Base-by-base conservation (phyloP, 2,113 vertebrate species). In the Microcebus lehilahytsara region DNA sequence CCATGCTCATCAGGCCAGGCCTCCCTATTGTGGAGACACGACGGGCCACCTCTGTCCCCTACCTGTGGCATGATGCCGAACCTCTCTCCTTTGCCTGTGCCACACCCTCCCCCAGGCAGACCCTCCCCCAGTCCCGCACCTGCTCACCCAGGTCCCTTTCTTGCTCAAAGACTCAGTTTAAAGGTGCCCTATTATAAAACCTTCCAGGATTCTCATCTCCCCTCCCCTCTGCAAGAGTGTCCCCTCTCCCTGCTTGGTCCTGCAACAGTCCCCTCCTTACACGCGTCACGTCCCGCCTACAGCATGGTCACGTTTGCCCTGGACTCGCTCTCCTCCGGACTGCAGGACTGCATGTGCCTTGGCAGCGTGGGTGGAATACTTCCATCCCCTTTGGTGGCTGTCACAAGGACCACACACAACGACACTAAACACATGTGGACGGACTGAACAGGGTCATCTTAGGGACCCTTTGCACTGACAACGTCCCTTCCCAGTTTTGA, bases 1-100 rank as follows among this genome's bases (percentile, higher is more conserved):
- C 17, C 60, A 30, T 1, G 22, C 14, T 20, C 19, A 42, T n/a
- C 22, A 74, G 84, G 16, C 19, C 30, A 3, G n/a, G 23, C 25
- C 34, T 53, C 60, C 78, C 49, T 42, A 25, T 2, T 8, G 10
- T 9, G 2, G 0, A 37, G 49, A 37, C 11, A 12, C 16, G 6
- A 2, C 0, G 40, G 51, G 3, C 7, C 60, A 22, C 0, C 74
- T 71, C 60, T 13, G 66, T 56, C 72, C 60, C 56, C 37, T 4
- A 1, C 17, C 23, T 34, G 0, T 22, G 11, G 49, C 30, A 0
- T 14, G 17, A 72, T 0, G 7, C 58, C 51, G 53, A 12, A 30
- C 30, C 11, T 81, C 34, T 37, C 22, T 3, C n/a, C 92, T 40
- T 14, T 19, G 67, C 74, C 69, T 17, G 0, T 1, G 42, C 37